phyloP scores from a whole-genome alignment of 2,113 vertebrate species.

The Eclectus roratus region DNA sequence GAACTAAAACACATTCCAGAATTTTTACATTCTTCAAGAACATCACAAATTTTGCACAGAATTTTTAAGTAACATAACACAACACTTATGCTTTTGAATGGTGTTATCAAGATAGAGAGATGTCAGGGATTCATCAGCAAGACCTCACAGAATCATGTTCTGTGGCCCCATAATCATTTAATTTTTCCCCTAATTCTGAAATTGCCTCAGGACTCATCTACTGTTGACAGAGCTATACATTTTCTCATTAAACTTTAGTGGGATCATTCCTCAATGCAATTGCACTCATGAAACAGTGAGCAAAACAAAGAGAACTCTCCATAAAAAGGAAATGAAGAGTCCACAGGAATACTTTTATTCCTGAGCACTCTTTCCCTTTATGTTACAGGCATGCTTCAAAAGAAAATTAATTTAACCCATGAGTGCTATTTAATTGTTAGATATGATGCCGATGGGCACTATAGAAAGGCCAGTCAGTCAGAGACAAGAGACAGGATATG shows the following conservation, averaged over 20 bases:
- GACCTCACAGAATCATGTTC: not conserved
- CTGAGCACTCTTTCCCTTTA: not conserved
- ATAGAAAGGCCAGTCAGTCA: not conserved
- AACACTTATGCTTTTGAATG: not conserved
- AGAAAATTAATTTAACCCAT: not conserved
- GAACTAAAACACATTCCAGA: not conserved
- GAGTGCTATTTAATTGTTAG: not conserved
- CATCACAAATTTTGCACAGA: not conserved
- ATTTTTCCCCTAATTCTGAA: not conserved
- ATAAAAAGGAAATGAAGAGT: not conserved
- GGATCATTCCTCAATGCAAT: not conserved
- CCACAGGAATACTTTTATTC: constrained; percentile 1
- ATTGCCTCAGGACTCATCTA: not conserved
- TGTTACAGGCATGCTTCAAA: not conserved
- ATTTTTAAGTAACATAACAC: not conserved
- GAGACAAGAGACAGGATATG: not conserved
- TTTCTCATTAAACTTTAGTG: not conserved
- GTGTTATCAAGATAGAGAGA: not conserved
- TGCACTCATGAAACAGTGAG: not conserved
- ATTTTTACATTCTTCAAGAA: not conserved
- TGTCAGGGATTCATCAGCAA: not conserved
- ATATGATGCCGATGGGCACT: not conserved
- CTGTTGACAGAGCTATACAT: not conserved
- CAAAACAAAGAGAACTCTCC: not conserved
- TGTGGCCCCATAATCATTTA: not conserved